Evolutionary conservation across 2,113 vertebrate genomes (phyloP), one percentile per base, ranked within the genome.

Genomic region (Toxotes chatareus): DNA sequence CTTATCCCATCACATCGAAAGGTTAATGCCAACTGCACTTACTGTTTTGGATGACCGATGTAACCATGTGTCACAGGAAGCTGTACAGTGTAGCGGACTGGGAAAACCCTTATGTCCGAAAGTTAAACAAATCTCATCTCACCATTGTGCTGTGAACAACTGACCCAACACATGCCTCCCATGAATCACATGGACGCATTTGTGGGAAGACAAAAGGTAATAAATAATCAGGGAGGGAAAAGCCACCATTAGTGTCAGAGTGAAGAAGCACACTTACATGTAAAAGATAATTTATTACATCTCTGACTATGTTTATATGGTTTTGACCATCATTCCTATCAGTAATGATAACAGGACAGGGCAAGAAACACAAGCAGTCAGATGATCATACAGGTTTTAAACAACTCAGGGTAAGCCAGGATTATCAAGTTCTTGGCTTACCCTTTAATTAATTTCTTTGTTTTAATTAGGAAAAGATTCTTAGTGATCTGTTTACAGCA

Each of bases 131-230:
- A 82, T 73, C 46, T 67, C 82, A 63, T 76, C 68, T 79, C 73
- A 38, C 86, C 66, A 86, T 88, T 81, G 69, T 73, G 21, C 73
- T 73, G 76, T 63, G 81, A 86, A 84, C 82, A 84, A 76, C 81
- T 80, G 84, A 86, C 68, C 79, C 60, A 73, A 69, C 71, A 79
- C 74, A 70, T 88, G 73, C 23, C 77, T 73, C 47, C 55, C 38
- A 76, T 89, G 64, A 90, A 83, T 90, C 71, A 86, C 44, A 65
- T 6, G 19, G 79, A 82, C 75, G 87, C 65, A 21, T 82, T 72
- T 82, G 79, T n/a, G 47, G n/a, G 73, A 64, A 83, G 82, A 79
- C 68, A 80, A 89, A 79, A 51, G 79, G 55, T 68, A 83, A 79
- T 82, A 79, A 76, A 84, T 76, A 80, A 67, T 49, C 65, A 53